Percentiles rank a stretch among this genome's conserved stretches.
Evolutionary conservation across 2,888 invertebrate genomes (phyloP).

Genomic region (Eristalinus aeneus): DNA sequence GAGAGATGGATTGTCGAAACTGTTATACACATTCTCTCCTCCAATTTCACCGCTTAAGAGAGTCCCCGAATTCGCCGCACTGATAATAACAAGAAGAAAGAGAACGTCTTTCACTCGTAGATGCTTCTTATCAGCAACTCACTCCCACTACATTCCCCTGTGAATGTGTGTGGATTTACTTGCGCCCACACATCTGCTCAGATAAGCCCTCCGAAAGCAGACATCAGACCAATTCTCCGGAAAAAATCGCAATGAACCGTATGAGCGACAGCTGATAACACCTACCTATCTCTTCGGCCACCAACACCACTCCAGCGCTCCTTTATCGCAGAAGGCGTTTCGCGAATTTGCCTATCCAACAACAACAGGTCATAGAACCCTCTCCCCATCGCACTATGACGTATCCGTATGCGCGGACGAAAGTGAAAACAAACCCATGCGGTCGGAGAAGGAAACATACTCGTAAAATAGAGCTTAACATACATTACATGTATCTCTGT

Average conservation of each 20-base stretch:
- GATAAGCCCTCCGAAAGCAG: not conserved
- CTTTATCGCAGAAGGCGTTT: conserved; percentile 9
- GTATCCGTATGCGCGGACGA: conserved; percentile 8
- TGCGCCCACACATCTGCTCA: not conserved
- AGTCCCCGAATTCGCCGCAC: conserved; percentile 10
- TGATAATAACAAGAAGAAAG: not conserved
- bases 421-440: conserved; percentile 38
- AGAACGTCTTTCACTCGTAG: not conserved
- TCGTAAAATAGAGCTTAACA: not conserved
- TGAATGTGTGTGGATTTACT: not conserved
- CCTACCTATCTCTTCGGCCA: not conserved
- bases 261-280: not conserved
- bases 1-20: too few relatives aligned
- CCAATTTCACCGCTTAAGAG: not conserved
- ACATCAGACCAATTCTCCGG: not conserved
- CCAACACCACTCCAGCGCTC: not conserved
- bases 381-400: not conserved
- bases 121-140: conserved; percentile 34
- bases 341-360: not conserved
- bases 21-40: conserved; percentile 34
- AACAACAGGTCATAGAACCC: conserved; percentile 40
- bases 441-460: conserved; percentile 5
- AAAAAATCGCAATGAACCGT: not conserved
- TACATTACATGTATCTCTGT: not conserved
- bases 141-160: not conserved